Evolutionary conservation across 1,140 invertebrate genomes (phyloP), one percentile per base, ranked within the genome.

Genomic region (Pseudomyrmex flavicornis): DNA sequence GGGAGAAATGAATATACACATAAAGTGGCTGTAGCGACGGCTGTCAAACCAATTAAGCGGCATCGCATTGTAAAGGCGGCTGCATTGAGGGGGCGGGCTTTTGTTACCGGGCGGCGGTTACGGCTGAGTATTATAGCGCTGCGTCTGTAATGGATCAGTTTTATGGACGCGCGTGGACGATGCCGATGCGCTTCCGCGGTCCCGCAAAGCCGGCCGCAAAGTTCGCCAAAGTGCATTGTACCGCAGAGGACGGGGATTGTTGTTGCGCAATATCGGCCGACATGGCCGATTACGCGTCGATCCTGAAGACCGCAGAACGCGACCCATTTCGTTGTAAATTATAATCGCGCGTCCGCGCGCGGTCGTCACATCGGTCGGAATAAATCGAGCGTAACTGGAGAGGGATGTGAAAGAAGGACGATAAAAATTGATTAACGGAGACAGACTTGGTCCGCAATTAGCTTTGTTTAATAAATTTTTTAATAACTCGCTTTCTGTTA

Each of bases 41-140:
- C 79, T 84, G 86, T 85, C 84, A 85, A 87, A 87, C 80, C 85
- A 88, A 88, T 87, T 88, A 86, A 88, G 85, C 82, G 56, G 35
- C 74, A 73, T 86, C 72, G 82, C 73, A 88, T 88, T 88, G 80
- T 87, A 87, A 87, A 87, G 85, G 85, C 74, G 61, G 74, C 80
- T 87, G 72, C 9, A 4, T n/a, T 8, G 46, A 12, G 46, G 13
- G 1, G 8, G 59, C 0, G 59, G 54, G 52, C 74, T 82, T 87
- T 88, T 87, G 85, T 84, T 80, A 82, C 48, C 56, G 61, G 50
- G 73, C 72, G 61, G 70, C 63, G 63, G 85, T 85, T 86, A 86
- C 79, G 68, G 66, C 59, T 70, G 56, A 70, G 69, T 82, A 82
- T 50, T 75, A 58, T 86, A 73, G 54, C 73, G 83, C 52, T 54